A percentile compares a stretch with the other conserved stretches of the same genome.
phyloP scores from a whole-genome alignment of 2,888 invertebrate genomes.

The Eurytoma adleriae region DNA sequence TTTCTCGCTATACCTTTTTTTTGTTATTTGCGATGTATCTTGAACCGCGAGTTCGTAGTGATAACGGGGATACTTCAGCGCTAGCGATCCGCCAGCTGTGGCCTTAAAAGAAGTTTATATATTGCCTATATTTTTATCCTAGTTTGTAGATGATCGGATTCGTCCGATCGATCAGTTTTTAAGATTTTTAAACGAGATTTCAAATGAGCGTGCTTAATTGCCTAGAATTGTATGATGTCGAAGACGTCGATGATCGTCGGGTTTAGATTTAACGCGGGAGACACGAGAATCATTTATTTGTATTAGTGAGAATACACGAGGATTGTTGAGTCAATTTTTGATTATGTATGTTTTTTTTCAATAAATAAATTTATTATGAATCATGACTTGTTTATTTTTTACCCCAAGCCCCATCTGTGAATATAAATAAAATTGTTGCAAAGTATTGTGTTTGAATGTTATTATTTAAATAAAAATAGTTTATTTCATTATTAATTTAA shows the following conservation, averaged over 20 bases:
- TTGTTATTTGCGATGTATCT: constrained; percentile 1
- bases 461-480: too few species aligned
- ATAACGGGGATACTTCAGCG: constrained; percentile 31
- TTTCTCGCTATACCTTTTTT: constrained; percentile 2
- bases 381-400: neutral
- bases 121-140: constrained; percentile 11
- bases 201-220: neutral
- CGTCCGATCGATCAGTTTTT: neutral
- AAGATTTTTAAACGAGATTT: constrained; percentile 16
- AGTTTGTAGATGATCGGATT: constrained; percentile 11
- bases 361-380: neutral
- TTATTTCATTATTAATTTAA: too few species aligned
- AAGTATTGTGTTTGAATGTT: too few species aligned
- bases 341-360: constrained; percentile 9
- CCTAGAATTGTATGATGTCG: neutral
- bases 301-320: neutral
- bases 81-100: neutral
- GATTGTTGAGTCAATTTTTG: neutral
- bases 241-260: neutral
- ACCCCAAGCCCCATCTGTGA: neutral
- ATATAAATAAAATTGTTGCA: too few species aligned
- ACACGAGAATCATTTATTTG: neutral
- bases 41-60: constrained; percentile 11
- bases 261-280: neutral
- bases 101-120: constrained; percentile 10